phyloP scores from a whole-genome alignment of 2,113 vertebrate species.

The Clinocottus analis region DNA sequence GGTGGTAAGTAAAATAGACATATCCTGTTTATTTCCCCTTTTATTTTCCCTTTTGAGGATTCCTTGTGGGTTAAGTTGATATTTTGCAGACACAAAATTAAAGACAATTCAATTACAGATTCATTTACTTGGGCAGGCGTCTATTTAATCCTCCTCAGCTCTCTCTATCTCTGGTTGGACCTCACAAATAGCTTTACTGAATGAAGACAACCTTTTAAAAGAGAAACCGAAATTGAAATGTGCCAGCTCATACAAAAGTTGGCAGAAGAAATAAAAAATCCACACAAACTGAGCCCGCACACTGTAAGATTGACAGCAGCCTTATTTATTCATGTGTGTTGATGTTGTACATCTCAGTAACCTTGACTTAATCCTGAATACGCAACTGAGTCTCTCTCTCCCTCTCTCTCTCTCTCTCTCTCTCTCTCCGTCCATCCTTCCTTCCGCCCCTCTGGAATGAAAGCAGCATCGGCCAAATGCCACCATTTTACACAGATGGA shows the following conservation, averaged over 20 bases:
- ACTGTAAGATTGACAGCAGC: slow-evolving; percentile 24
- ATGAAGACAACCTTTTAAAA: slow-evolving; percentile 10
- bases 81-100: slow-evolving; percentile 28
- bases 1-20: slow-evolving; percentile 27
- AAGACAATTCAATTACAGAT: slow-evolving; percentile 13
- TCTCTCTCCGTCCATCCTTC: slow-evolving; percentile 1
- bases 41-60: slow-evolving; percentile 6
- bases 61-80: slow-evolving; percentile 22
- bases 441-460: background rate
- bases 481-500: slow-evolving; percentile 65
- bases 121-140: background rate
- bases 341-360: slow-evolving; percentile 37
- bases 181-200: slow-evolving; percentile 1
- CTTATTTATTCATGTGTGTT: slow-evolving; percentile 25
- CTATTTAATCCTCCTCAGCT: background rate
- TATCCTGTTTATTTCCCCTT: slow-evolving; percentile 32
- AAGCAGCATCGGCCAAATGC: slow-evolving; percentile 27
- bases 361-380: slow-evolving; percentile 29
- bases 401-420: background rate
- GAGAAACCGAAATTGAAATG: slow-evolving; percentile 14
- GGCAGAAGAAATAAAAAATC: slow-evolving; percentile 16
- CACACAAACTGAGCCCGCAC: background rate
- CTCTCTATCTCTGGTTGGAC: background rate
- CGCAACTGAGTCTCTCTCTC: slow-evolving; percentile 1
- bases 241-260: slow-evolving; percentile 7